Percentiles rank a stretch among this genome's conserved stretches.
These are phyloP conservation scores for Melopsittacus undulatus DNA, from an alignment of 2,797 vertebrate species.

Conservation along the genomic window DNA sequence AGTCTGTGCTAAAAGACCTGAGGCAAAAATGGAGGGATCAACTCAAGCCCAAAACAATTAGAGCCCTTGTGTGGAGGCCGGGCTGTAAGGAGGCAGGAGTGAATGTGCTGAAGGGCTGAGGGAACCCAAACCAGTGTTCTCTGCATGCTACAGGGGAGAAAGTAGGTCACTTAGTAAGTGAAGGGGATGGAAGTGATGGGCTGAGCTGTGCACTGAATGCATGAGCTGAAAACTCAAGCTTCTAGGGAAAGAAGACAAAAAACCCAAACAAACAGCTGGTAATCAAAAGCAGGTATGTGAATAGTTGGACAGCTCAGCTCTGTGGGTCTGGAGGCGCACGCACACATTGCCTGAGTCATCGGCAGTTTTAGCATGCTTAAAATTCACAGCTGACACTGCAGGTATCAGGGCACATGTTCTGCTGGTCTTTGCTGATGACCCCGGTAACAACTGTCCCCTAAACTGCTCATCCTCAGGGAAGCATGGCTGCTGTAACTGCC, in stretches of 20 bases:
- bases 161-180: background rate
- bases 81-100: background rate
- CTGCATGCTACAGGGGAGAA: background rate
- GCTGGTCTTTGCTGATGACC: background rate
- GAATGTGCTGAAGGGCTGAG: background rate
- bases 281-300: conserved; percentile 14
- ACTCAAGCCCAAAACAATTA: background rate
- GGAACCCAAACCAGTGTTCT: background rate
- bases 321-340: background rate
- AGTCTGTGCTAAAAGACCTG: background rate
- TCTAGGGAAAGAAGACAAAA: background rate
- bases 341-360: background rate
- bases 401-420: background rate
- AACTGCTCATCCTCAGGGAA: background rate
- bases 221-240: background rate
- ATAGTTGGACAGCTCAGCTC: background rate
- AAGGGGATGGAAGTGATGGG: background rate
- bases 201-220: background rate
- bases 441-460: background rate
- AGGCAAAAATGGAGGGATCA: background rate
- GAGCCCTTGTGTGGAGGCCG: background rate
- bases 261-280: background rate
- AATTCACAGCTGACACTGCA: background rate
- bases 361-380: background rate
- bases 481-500: background rate